phyloP scores from a whole-genome alignment of 2,888 invertebrate genomes.

The Habrosyne pyritoides region DNA sequence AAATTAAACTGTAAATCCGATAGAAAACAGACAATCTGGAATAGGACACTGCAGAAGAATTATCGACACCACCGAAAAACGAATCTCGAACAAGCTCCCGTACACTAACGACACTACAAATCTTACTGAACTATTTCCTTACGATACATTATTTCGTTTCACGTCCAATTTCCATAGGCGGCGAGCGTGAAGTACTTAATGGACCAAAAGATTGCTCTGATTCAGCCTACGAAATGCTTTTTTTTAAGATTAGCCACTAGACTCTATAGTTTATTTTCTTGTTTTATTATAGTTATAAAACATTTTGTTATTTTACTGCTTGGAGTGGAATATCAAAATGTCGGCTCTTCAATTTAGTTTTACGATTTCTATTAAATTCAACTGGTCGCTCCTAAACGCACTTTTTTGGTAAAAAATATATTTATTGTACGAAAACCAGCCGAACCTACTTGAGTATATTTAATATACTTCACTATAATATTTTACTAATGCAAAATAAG shows the following conservation, averaged over 20 bases:
- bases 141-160: constrained; percentile 76
- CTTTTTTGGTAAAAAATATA: no score
- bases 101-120: constrained; percentile 53
- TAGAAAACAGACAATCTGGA: neutral
- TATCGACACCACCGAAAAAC: constrained; percentile 5
- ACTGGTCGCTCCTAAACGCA: no score
- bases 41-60: neutral
- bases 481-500: no score
- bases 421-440: no score
- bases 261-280: constrained; percentile 3
- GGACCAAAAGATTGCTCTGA: constrained; percentile 79
- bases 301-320: no score
- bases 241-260: constrained; percentile 37
- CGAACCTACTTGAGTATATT: no score
- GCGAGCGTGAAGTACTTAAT: constrained; percentile 80
- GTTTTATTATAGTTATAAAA: no score
- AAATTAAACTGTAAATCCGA: neutral
- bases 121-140: constrained; percentile 69
- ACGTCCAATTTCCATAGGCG: constrained; percentile 83
- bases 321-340: no score
- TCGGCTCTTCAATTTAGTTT: no score
- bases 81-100: constrained; percentile 22
- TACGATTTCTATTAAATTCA: no score
- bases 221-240: constrained; percentile 70
- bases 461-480: no score